Base-by-base conservation (phyloP, 2,888 invertebrate genomes). In the Biston betularia region DNA sequence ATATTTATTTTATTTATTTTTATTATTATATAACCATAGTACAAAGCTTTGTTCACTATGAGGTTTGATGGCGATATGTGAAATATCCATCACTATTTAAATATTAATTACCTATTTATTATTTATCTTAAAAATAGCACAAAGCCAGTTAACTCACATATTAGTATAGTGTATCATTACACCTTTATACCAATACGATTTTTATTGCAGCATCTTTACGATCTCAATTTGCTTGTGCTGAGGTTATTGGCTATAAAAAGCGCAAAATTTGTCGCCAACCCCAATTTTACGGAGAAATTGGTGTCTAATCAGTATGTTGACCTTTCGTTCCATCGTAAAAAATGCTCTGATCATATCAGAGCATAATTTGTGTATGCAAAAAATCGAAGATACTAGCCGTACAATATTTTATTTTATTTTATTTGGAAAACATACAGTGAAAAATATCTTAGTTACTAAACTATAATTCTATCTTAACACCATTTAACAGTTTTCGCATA, bases 171-270 rank as follows among this genome's bases (percentile, higher is more conserved):
- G 58, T 34, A 63, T 48, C 44, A 33, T 65, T 46, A 62, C 53
- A 62, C 24, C 33, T 48, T 50, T 57, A 57, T 64, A 49, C 69
- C 68, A 68, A 69, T 65, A 61, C 66, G 54, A 60, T 62, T 72
- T 74, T 71, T 74, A 74, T 69, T 58, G 44, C 48, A 35, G 34
- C 46, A 65, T 8, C 38, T 71, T 72, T 74, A 72, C 61, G 68
- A 69, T 68, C 53, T 53, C 68, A 71, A 69, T 74, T 74, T 61
- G 66, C 69, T 60, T 69, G 62, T 53, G 46, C 49, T 38, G 58
- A 35, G 7, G 63, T 65, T 74, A 74, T 68, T 58, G 57, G 50
- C 63, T 33, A 66, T 74, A 73, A 70, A 73, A 74, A 65, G 67
- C 48, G 63, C 70, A 62, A 70, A 67, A 58, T 66, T 68, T 68